A percentile compares a stretch with the other conserved stretches of the same genome.
Evolutionary conservation across 2,113 vertebrate species (phyloP).

Genomic region (Pteropus alecto): DNA sequence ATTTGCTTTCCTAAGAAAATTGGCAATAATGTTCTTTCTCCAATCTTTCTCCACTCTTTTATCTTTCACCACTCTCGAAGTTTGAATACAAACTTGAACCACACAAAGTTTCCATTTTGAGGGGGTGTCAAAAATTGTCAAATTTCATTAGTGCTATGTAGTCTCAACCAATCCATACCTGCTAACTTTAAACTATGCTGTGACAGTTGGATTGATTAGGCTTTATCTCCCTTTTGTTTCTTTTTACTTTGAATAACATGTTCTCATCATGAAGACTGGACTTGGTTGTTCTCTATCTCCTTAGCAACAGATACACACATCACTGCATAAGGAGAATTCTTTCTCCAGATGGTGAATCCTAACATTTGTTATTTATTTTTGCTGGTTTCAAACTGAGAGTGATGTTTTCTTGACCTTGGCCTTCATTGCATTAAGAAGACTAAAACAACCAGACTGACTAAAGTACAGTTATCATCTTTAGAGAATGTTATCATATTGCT

Average conservation of each 20-base stretch:
- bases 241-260: background rate
- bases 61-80: background rate
- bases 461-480: background rate
- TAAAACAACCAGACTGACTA: background rate
- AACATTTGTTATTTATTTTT: slow-evolving; percentile 3
- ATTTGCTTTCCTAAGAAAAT: background rate
- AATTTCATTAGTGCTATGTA: background rate
- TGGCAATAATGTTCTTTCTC: background rate
- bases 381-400: background rate
- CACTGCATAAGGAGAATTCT: background rate
- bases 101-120: background rate
- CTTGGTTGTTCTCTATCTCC: background rate
- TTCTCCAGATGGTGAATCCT: background rate
- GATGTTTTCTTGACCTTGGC: background rate
- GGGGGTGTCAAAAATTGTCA: background rate
- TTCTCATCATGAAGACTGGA: background rate
- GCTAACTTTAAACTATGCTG: background rate
- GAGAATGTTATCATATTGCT: background rate
- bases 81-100: background rate
- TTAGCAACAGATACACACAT: background rate
- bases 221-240: background rate
- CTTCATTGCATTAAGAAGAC: background rate
- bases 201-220: background rate
- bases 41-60: background rate
- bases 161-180: background rate